Evolutionary conservation across 1,140 invertebrate genomes (phyloP), one percentile per base, ranked within the genome.

Genomic region (Bombyx mandarina): DNA sequence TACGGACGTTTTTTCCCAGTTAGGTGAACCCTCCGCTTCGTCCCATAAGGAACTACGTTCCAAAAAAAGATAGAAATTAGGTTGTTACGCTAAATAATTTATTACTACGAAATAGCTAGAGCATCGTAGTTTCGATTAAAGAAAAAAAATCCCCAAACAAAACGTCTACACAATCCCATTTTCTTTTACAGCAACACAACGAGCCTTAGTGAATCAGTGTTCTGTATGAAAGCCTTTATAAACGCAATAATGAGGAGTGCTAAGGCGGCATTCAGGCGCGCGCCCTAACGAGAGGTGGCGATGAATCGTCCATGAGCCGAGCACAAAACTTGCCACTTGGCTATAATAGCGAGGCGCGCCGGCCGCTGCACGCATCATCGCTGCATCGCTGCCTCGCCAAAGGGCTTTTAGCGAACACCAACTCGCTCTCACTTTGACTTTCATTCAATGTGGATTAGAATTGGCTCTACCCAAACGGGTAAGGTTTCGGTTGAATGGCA

Each of bases 211-310:
- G 77, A 82, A 84, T 82, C 78, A 79, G 68, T 69, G 62, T 74
- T 68, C 73, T 86, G 71, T 83, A 85, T 84, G 70, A 77, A 62
- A 70, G 80, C 81, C 72, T 87, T 85, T 84, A 87, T 87, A 85
- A 87, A 85, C 79, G 81, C 80, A 85, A 85, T 87, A 87, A 87
- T 84, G 80, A 85, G 80, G 60, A 85, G 79, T 82, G 75, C 75
- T 77, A 80, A 84, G 77, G 78, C 78, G 76, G 78, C 75, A 87
- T 87, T 85, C 76, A 87, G 54, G 65, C 78, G 71, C 71, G 69
- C 66, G 65, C 70, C 58, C 67, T 81, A 83, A 83, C 78, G 75
- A 82, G 82, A 74, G 71, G 61, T 71, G 79, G 67, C 77, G 75
- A 82, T 85, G 84, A 85, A 82, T 85, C 82, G 77, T 67, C 77